These are phyloP conservation scores for Leucoraja ocellata DNA, from an alignment of 2,797 vertebrate genomes.

Conservation along the genomic window DNA sequence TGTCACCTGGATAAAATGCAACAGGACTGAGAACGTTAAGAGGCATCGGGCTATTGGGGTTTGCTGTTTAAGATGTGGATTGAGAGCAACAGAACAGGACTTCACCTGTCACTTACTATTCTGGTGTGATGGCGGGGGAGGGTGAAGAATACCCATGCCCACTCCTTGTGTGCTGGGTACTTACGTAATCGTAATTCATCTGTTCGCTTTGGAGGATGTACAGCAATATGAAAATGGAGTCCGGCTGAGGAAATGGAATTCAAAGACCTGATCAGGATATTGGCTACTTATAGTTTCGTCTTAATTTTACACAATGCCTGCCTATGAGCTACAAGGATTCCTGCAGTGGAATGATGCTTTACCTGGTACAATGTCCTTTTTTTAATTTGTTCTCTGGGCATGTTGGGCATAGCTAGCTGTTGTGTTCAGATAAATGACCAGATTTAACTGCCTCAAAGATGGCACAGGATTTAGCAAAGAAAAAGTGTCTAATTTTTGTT, in stretches of 20 bases:
- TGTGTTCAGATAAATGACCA: slow-evolving; percentile 33
- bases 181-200: background rate
- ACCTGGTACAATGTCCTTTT: slow-evolving; percentile 20
- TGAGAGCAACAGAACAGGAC: slow-evolving; percentile 69
- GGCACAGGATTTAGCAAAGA: background rate
- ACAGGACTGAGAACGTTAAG: slow-evolving; percentile 51
- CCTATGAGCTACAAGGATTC: slow-evolving; percentile 42
- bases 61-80: slow-evolving; percentile 65
- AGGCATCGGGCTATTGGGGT: slow-evolving; percentile 67
- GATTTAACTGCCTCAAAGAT: background rate
- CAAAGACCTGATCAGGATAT: slow-evolving; percentile 42
- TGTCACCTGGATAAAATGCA: slow-evolving; percentile 50
- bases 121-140: slow-evolving; percentile 56
- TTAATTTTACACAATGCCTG: slow-evolving; percentile 42
- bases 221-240: slow-evolving; percentile 44
- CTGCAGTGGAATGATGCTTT: slow-evolving; percentile 44
- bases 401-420: slow-evolving; percentile 38
- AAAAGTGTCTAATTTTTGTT: slow-evolving; percentile 45
- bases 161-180: background rate
- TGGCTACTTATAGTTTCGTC: slow-evolving; percentile 43
- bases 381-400: background rate
- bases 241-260: slow-evolving; percentile 44
- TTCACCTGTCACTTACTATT: slow-evolving; percentile 67
- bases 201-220: slow-evolving; percentile 41
- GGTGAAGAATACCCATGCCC: slow-evolving; percentile 17